Conservation (phyloP, 2,797 vertebrate genomes). For the Neosilurus mollespiculum region DNA sequence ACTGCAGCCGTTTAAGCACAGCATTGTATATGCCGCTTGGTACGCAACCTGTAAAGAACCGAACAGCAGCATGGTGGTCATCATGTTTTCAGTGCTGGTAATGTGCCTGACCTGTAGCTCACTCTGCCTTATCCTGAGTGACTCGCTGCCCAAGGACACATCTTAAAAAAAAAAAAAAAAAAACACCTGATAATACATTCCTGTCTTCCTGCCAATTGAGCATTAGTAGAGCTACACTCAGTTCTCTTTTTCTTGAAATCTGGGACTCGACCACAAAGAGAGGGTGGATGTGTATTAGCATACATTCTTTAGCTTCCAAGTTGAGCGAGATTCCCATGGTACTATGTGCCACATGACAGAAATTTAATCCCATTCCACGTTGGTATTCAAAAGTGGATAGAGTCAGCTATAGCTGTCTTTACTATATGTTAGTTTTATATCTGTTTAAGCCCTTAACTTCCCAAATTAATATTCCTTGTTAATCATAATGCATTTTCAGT, state of each 20-base stretch:
- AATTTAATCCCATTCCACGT: conserved; percentile 15
- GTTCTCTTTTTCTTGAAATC: conserved; percentile 15
- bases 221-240: background rate
- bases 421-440: background rate
- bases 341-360: conserved; percentile 7
- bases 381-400: background rate
- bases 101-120: conserved; percentile 36
- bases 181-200: conserved; percentile 27
- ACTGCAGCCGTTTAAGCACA: conserved; percentile 84
- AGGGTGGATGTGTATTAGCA: conserved; percentile 19
- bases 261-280: conserved; percentile 7
- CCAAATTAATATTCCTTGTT: background rate
- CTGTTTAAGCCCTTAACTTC: background rate
- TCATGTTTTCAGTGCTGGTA: conserved; percentile 32
- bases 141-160: conserved; percentile 41
- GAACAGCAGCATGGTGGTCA: background rate
- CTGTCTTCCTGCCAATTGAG: conserved; percentile 28
- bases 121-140: conserved; percentile 25
- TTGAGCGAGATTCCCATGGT: conserved; percentile 19
- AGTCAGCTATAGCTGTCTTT: background rate
- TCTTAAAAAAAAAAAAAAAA: conserved; percentile 7
- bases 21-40: background rate
- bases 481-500: background rate
- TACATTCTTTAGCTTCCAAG: conserved; percentile 3
- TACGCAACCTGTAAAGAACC: background rate